A percentile compares a stretch with the other conserved stretches of the same genome.
phyloP scores from a whole-genome alignment of 2,888 invertebrate species.

The Penaeus monodon region DNA sequence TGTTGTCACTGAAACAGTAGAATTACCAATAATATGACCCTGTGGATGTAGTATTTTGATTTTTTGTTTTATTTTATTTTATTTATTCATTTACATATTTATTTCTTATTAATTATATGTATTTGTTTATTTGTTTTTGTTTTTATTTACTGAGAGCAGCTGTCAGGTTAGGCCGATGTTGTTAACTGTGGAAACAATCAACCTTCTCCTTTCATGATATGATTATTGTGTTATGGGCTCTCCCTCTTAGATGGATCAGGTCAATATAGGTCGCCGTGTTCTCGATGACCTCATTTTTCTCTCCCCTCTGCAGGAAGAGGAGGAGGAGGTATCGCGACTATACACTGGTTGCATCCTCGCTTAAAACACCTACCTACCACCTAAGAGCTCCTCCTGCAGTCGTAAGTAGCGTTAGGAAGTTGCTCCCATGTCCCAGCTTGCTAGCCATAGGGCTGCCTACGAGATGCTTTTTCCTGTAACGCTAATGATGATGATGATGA shows the following conservation, averaged over 20 bases:
- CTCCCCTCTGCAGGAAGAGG: conserved; percentile 50
- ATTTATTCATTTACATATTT: no score
- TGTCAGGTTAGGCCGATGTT: conserved; percentile 45
- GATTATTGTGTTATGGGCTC: conserved; percentile 13
- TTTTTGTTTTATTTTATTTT: no score
- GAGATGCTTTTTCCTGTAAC: no score
- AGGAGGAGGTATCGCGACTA: conserved; percentile 56
- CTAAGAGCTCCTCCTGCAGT: conserved; percentile 28
- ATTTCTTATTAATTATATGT: no score
- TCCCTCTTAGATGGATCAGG: conserved; percentile 18
- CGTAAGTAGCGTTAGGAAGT: conserved; percentile 45
- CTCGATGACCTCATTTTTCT: conserved; percentile 45
- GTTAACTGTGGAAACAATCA: conserved; percentile 19
- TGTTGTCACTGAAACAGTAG: no score
- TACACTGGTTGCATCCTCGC: conserved; percentile 59
- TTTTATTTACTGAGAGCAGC: conserved; percentile 43
- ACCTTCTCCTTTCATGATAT: conserved; percentile 4
- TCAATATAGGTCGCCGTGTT: conserved; percentile 27
- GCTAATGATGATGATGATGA: no score
- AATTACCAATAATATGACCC: no score
- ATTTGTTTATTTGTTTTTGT: no score
- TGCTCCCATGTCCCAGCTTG: conserved; percentile 23
- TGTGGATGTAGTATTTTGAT: no score
- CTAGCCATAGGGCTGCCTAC: no score
- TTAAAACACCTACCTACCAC: conserved; percentile 45